Evolutionary conservation across 1,140 invertebrate species (phyloP).

Genomic region (Anastrepha obliqua): DNA sequence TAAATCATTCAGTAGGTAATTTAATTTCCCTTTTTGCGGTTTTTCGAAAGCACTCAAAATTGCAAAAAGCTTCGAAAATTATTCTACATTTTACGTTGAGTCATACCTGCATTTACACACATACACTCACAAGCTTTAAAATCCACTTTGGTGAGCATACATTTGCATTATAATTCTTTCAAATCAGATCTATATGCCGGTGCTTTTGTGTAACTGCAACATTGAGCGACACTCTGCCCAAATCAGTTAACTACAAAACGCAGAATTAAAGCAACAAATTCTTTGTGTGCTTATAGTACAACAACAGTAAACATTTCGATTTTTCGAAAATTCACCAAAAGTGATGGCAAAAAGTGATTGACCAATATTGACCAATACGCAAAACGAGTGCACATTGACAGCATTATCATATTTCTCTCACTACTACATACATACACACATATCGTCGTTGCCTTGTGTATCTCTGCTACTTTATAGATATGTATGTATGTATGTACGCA

Average conservation of each 20-base stretch:
- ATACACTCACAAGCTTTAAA: not conserved
- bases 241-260: not conserved
- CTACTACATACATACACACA: not conserved
- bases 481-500: not conserved
- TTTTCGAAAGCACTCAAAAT: not conserved
- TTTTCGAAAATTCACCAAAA: not conserved
- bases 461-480: not conserved
- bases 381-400: not conserved
- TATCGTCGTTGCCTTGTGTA: not conserved
- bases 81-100: not conserved
- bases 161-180: not conserved
- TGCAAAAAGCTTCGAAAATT: not conserved
- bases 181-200: not conserved
- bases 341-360: not conserved
- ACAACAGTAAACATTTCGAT: not conserved
- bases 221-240: not conserved
- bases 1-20: not conserved
- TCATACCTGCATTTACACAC: not conserved
- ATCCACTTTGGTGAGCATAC: conserved; percentile 2
- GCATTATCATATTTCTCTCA: not conserved
- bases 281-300: not conserved
- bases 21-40: not conserved
- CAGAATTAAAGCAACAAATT: not conserved
- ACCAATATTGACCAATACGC: not conserved
- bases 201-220: not conserved